phyloP scores from a whole-genome alignment of 2,113 vertebrate genomes.

The Callorhinus ursinus region DNA sequence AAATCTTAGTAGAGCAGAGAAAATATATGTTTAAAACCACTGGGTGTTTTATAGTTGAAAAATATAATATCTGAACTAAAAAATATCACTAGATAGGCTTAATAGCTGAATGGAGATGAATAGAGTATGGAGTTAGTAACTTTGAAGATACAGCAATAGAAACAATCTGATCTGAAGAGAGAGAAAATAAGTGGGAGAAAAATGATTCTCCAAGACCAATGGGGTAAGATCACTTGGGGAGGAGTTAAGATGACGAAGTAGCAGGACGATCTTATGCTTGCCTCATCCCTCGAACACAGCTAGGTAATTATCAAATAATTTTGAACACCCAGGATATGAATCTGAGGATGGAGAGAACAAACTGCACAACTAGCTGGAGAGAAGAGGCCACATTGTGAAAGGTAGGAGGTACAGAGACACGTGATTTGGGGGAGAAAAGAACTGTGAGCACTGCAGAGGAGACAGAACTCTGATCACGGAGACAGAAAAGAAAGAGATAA shows the following conservation, averaged over 20 bases:
- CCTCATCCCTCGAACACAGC: not conserved
- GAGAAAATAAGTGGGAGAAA: not conserved
- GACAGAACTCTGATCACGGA: too few species aligned
- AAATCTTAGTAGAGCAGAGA: not conserved
- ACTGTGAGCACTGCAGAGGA: too few species aligned
- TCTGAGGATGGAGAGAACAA: not conserved
- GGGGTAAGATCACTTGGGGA: not conserved
- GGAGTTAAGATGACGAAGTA: not conserved
- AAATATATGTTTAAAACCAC: not conserved
- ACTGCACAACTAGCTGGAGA: not conserved
- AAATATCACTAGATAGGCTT: not conserved
- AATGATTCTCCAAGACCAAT: not conserved
- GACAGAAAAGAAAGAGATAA: too few species aligned
- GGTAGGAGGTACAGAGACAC: too few species aligned
- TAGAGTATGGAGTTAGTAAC: not conserved
- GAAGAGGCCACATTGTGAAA: too few species aligned
- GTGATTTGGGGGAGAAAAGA: too few species aligned
- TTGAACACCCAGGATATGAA: not conserved
- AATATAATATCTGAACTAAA: not conserved
- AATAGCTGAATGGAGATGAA: not conserved
- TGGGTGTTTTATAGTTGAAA: not conserved
- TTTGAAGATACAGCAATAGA: not conserved
- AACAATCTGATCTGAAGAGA: not conserved
- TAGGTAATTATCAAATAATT: not conserved
- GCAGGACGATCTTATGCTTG: too few species aligned